Evolutionary conservation across 2,797 vertebrate species (phyloP).

Genomic region (Caiman crocodilus): DNA sequence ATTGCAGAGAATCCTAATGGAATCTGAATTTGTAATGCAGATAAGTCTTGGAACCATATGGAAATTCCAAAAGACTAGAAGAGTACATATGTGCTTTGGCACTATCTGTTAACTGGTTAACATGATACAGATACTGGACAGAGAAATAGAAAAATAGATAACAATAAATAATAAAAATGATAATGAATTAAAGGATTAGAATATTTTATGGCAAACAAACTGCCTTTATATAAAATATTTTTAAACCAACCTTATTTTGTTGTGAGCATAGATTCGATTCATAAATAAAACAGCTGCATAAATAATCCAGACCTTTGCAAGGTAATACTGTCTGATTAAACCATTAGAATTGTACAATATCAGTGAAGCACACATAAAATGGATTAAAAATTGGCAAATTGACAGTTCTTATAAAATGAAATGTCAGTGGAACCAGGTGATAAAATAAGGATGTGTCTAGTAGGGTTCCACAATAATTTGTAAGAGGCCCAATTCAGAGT

Average conservation of each 20-base stretch:
- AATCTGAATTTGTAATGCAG: neutral
- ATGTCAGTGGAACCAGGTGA: rapidly evolving
- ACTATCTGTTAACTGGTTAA: neutral
- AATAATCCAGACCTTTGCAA: neutral
- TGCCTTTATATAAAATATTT: neutral
- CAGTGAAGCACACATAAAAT: neutral
- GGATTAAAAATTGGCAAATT: neutral
- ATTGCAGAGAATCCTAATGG: neutral
- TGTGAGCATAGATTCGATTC: neutral
- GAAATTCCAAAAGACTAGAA: neutral
- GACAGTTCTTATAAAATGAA: neutral
- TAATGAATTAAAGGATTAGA: neutral
- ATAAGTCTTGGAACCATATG: neutral
- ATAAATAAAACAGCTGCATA: neutral
- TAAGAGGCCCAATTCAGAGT: neutral
- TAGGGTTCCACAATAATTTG: rapidly evolving
- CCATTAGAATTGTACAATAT: neutral
- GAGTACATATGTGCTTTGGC: neutral
- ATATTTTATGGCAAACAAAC: neutral
- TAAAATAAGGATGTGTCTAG: neutral
- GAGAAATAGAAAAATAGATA: neutral
- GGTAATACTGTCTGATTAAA: neutral
- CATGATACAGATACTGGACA: neutral
- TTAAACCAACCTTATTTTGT: neutral
- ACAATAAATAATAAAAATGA: neutral